Percentiles rank a stretch among this genome's conserved stretches.
Conservation (phyloP, 1,140 invertebrate species). For the Penaeus vannamei region DNA sequence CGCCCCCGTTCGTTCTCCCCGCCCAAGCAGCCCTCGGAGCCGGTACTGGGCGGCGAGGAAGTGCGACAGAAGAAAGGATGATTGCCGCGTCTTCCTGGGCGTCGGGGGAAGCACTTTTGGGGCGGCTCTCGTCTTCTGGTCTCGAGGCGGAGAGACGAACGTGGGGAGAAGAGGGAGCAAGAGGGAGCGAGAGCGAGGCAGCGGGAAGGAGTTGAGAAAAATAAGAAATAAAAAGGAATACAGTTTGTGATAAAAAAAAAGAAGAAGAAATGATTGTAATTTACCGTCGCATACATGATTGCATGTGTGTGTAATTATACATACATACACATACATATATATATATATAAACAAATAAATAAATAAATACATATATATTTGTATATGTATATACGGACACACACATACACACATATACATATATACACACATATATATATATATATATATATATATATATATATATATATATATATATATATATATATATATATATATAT, state of each 20-base stretch:
- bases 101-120: no score
- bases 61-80: no score
- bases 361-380: conserved; percentile 30
- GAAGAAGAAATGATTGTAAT: neutral
- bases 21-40: no score
- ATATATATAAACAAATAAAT: neutral
- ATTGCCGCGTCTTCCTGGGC: no score
- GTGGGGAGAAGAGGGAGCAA: no score
- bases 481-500: conserved; percentile 37
- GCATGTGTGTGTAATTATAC: neutral
- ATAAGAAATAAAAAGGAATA: neutral
- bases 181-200: no score
- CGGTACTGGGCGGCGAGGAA: no score
- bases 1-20: no score
- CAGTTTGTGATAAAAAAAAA: neutral
- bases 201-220: no score
- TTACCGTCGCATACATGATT: neutral
- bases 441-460: conserved; percentile 40
- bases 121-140: no score
- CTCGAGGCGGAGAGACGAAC: no score
- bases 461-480: conserved; percentile 40
- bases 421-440: conserved; percentile 34
- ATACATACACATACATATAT: neutral
- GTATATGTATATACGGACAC: conserved; percentile 20
- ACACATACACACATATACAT: conserved; percentile 25